phyloP scores from a whole-genome alignment of 2,888 invertebrate species.

The Callimorpha dominula region DNA sequence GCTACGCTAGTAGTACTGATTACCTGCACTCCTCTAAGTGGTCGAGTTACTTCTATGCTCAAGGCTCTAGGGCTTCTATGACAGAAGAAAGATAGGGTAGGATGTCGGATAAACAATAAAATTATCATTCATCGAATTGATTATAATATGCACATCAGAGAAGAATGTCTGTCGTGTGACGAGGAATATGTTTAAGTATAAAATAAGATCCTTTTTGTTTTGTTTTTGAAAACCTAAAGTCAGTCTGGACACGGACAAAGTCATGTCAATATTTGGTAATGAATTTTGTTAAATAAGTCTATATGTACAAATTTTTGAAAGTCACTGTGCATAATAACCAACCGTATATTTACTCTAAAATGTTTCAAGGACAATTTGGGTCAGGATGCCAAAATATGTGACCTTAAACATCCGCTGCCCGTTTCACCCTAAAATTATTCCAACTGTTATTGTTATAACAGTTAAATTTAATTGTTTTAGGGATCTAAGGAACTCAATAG shows the following conservation, averaged over 20 bases:
- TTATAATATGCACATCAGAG: too few relatives aligned
- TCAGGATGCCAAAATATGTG: constrained; percentile 47
- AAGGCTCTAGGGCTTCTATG: too few relatives aligned
- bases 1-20: too few relatives aligned
- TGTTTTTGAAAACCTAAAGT: too few relatives aligned
- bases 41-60: too few relatives aligned
- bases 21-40: too few relatives aligned
- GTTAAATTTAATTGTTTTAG: constrained; percentile 53
- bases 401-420: constrained; percentile 44
- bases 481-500: constrained; percentile 36
- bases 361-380: constrained; percentile 49
- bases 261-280: background rate
- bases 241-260: background rate
- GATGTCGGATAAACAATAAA: too few relatives aligned
- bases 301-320: background rate
- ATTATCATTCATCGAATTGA: too few relatives aligned
- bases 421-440: constrained; percentile 57
- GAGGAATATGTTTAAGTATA: background rate
- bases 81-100: too few relatives aligned
- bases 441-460: constrained; percentile 52
- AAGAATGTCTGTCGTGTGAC: too few relatives aligned
- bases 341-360: constrained; percentile 32
- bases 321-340: constrained; percentile 15
- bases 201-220: too few relatives aligned
- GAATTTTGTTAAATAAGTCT: background rate